phyloP scores from a whole-genome alignment of 2,888 invertebrate genomes.

The Proisotoma minuta region DNA sequence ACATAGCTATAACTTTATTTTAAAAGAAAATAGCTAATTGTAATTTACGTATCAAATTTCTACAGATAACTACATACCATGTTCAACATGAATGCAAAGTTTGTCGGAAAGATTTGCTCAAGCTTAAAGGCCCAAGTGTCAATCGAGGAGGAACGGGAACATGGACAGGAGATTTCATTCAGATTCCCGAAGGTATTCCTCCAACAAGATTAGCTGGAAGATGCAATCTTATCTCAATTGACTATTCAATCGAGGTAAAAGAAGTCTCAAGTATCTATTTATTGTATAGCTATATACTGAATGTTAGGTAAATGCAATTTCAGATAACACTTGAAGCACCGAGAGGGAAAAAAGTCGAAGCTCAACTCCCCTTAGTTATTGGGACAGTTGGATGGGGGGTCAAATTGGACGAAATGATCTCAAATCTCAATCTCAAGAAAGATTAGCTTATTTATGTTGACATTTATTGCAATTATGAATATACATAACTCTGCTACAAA shows the following conservation, averaged over 20 bases:
- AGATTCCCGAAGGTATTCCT: conserved; percentile 25
- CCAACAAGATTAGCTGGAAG: conserved; percentile 29
- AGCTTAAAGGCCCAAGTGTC: conserved; percentile 25
- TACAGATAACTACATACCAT: conserved; percentile 25
- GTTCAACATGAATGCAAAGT: conserved; percentile 20
- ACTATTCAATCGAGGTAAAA: conserved; percentile 26
- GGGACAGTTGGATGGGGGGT: conserved; percentile 29
- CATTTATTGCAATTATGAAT: too few species aligned
- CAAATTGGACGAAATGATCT: conserved; percentile 16
- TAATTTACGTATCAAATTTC: too few species aligned
- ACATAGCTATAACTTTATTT: too few species aligned
- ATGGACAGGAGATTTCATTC: conserved; percentile 21
- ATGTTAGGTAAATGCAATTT: not conserved
- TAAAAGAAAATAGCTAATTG: too few species aligned
- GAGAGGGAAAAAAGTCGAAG: conserved; percentile 16
- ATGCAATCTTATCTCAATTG: conserved; percentile 22
- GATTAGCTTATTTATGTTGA: too few species aligned
- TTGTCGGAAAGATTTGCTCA: conserved; percentile 21
- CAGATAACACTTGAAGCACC: conserved; percentile 29
- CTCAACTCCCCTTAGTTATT: conserved; percentile 29
- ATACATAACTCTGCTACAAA: too few species aligned
- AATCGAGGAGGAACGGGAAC: conserved; percentile 10
- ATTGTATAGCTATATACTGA: not conserved
- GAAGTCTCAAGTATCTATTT: not conserved
- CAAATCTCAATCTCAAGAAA: not conserved